phyloP scores from a whole-genome alignment of 2,888 invertebrate genomes.

The Chrysopilus asiliformis region DNA sequence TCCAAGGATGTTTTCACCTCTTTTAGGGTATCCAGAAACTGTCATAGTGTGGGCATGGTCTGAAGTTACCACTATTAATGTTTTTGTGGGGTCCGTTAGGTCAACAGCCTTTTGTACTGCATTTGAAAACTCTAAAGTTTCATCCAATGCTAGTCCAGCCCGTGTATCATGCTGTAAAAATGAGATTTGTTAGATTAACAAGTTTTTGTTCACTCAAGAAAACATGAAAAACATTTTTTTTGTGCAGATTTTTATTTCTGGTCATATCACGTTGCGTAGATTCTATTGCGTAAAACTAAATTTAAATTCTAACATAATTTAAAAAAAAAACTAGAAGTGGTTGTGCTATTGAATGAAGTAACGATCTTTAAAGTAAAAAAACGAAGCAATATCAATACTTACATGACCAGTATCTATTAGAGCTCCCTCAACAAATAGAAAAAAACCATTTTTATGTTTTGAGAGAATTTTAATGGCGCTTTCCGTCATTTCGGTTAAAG shows the following conservation, averaged over 20 bases:
- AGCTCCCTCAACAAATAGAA: conserved; percentile 57
- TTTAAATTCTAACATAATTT: too few species aligned
- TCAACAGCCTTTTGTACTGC: conserved; percentile 44
- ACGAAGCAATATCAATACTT: too few species aligned
- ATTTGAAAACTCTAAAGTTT: conserved; percentile 47
- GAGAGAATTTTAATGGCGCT: conserved; percentile 44
- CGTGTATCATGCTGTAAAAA: conserved; percentile 50
- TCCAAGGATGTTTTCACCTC: conserved; percentile 45
- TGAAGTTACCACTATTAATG: conserved; percentile 51
- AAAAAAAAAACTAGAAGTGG: too few species aligned
- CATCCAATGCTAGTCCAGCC: conserved; percentile 46
- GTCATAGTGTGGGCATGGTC: conserved; percentile 51
- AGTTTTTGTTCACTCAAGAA: conserved; percentile 39
- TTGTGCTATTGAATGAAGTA: too few species aligned
- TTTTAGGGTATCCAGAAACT: conserved; percentile 46
- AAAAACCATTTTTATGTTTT: conserved; percentile 48
- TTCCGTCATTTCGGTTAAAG: conserved; percentile 44
- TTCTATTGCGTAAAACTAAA: too few species aligned
- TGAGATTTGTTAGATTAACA: conserved; percentile 51
- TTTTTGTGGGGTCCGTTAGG: conserved; percentile 40
- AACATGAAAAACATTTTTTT: neutral
- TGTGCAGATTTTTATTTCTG: neutral
- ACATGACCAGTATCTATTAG: conserved; percentile 36
- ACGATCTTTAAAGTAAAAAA: too few species aligned
- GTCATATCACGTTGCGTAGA: too few species aligned